Conservation (phyloP, 1,140 invertebrate species). For the Drosophila prosaltans region DNA sequence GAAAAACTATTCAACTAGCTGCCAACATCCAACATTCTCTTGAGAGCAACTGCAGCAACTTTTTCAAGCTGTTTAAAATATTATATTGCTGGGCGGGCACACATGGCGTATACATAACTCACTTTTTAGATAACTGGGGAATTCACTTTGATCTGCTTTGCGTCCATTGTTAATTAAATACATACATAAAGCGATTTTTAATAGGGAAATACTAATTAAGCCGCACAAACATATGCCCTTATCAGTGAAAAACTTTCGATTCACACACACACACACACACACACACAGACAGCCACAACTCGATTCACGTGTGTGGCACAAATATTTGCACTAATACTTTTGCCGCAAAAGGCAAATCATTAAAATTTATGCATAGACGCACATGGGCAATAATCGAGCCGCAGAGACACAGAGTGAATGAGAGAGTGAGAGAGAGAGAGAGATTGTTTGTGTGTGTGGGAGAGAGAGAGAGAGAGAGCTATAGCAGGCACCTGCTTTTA, state of each 20-base stretch:
- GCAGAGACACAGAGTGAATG: too few species aligned
- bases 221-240: conserved; percentile 40
- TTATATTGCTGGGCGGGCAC: neutral
- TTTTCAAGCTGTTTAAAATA: neutral
- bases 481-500: conserved; percentile 13
- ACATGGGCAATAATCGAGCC: conserved; percentile 20
- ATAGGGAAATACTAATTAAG: conserved; percentile 56
- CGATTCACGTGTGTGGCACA: conserved; percentile 19
- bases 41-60: neutral
- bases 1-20: conserved; percentile 7
- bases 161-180: conserved; percentile 39
- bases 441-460: too few species aligned
- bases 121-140: conserved; percentile 15
- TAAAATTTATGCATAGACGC: conserved; percentile 72
- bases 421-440: neutral
- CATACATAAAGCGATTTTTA: conserved; percentile 35
- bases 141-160: conserved; percentile 14
- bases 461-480: neutral
- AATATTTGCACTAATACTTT: conserved; percentile 75
- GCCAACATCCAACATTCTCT: neutral
- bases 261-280: neutral
- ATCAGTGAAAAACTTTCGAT: conserved; percentile 44
- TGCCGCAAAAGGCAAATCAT: conserved; percentile 70
- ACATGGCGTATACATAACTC: conserved; percentile 28
- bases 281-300: neutral